Evolutionary conservation across 2,797 vertebrate species (phyloP).

Genomic region (Periparus ater): DNA sequence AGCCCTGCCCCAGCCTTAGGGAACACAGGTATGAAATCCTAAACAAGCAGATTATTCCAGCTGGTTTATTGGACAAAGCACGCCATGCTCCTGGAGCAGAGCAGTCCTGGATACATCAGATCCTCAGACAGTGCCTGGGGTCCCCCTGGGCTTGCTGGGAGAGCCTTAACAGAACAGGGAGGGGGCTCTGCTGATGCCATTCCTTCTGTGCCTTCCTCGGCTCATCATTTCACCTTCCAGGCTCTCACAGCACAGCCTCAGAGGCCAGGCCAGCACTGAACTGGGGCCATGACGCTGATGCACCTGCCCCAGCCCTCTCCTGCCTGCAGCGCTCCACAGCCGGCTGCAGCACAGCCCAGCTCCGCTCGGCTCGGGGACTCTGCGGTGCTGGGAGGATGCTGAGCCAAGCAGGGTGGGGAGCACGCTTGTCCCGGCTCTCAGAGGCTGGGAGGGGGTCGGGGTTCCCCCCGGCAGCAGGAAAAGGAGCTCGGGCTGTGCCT

Average conservation of each 20-base stretch:
- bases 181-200: not conserved
- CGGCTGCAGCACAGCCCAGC: not conserved
- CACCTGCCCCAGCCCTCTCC: not conserved
- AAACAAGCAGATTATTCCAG: not conserved
- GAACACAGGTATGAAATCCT: not conserved
- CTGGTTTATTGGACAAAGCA: not conserved
- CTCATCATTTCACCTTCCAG: not conserved
- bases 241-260: not conserved
- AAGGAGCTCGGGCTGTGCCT: not conserved
- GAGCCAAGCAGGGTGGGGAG: not conserved
- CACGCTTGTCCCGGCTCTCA: not conserved
- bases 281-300: rapidly evolving
- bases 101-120: not conserved
- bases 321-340: not conserved
- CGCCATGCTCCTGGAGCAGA: not conserved
- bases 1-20: not conserved
- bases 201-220: not conserved
- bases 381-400: not conserved
- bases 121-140: not conserved
- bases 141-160: not conserved
- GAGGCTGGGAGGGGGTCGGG: no score
- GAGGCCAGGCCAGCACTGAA: not conserved
- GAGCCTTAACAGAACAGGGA: not conserved
- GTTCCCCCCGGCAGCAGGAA: not conserved
- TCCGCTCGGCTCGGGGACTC: not conserved